phyloP scores from a whole-genome alignment of 2,888 invertebrate species.

The Ganaspis brasiliensis region DNA sequence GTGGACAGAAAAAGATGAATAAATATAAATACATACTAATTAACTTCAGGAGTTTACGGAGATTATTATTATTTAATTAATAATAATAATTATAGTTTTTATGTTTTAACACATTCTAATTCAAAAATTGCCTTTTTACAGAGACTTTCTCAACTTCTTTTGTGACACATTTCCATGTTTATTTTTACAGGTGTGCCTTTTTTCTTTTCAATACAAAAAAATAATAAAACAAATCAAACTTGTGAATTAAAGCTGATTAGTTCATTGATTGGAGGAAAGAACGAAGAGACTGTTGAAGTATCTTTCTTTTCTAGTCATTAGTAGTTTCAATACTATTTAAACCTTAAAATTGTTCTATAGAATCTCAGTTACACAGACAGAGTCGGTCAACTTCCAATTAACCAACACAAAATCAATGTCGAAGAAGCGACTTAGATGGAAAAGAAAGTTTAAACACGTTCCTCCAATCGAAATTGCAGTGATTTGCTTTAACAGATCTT shows the following conservation, averaged over 20 bases:
- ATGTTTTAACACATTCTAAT: no score
- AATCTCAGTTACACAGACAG: conserved; percentile 11
- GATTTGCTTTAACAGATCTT: conserved; percentile 29
- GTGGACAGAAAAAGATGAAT: no score
- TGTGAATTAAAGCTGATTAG: neutral
- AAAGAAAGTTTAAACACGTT: conserved; percentile 33
- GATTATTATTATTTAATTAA: no score
- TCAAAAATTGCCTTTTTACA: no score
- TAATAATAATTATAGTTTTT: no score
- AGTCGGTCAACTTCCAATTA: conserved; percentile 32
- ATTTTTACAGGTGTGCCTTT: no score
- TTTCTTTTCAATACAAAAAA: neutral
- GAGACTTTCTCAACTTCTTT: no score
- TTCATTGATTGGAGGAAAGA: conserved; percentile 1
- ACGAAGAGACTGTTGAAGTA: neutral
- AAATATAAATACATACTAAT: no score
- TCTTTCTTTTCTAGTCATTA: neutral
- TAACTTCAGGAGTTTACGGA: no score
- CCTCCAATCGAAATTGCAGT: conserved; percentile 27
- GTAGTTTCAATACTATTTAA: conserved; percentile 11
- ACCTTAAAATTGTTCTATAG: neutral
- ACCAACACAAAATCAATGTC: conserved; percentile 19
- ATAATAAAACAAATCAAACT: neutral
- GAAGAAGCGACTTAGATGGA: conserved; percentile 6
- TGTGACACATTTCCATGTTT: no score